phyloP scores from a whole-genome alignment of 37 sponge, comb jelly and placozoan species.

The Cliona cf. orientalis region DNA sequence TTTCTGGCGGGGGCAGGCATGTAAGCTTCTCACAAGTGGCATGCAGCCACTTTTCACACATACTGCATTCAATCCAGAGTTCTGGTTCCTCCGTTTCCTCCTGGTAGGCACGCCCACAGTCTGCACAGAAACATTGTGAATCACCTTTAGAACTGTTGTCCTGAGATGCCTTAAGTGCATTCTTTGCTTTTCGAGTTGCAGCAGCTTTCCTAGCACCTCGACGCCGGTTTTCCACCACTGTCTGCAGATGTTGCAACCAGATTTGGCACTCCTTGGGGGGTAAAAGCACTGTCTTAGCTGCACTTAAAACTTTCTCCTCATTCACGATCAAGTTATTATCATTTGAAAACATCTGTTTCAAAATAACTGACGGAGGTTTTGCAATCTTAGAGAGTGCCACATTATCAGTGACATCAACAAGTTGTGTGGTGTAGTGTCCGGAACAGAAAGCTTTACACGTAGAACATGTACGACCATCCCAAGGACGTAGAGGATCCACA shows the following conservation, averaged over 20 bases:
- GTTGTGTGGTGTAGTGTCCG: background rate
- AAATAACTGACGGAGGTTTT: background rate
- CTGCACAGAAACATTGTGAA: background rate
- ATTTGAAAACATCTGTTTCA: background rate
- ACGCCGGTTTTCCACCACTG: background rate
- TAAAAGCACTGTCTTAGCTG: background rate
- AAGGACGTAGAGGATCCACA: background rate
- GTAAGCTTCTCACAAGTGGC: background rate
- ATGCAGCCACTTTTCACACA: background rate
- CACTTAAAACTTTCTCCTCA: background rate
- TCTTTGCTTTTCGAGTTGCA: background rate
- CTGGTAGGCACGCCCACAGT: background rate
- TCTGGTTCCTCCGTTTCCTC: background rate
- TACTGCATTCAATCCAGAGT: background rate
- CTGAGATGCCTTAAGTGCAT: background rate
- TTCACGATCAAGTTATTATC: background rate
- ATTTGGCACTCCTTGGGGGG: background rate
- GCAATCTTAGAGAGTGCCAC: background rate
- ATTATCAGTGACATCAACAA: background rate
- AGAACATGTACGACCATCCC: background rate
- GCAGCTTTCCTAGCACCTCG: constrained; percentile 5
- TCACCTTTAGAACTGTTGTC: background rate
- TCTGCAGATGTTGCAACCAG: background rate
- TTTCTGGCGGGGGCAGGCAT: no score
- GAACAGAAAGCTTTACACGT: background rate